Conservation (phyloP, 2,888 invertebrate genomes). For the Ophonus ardosiacus region DNA sequence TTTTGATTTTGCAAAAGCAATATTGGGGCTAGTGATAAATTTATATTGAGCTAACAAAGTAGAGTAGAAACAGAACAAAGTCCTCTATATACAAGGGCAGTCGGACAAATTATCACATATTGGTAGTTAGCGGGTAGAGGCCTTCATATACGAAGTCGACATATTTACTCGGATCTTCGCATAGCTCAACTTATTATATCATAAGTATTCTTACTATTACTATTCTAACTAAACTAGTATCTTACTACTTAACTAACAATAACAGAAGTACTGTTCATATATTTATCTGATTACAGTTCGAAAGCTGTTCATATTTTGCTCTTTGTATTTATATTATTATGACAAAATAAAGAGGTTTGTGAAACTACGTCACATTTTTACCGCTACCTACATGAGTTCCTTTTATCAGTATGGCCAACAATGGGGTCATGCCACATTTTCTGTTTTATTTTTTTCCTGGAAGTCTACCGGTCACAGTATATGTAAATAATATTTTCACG, state of each 20-base stretch:
- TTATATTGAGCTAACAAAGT: slow-evolving; percentile 51
- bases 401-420: not conserved
- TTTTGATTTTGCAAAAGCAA: slow-evolving; percentile 59
- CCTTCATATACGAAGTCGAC: slow-evolving; percentile 56
- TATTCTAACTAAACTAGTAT: slow-evolving; percentile 42
- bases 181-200: slow-evolving; percentile 63
- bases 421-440: too few relatives aligned
- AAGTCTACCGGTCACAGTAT: too few relatives aligned
- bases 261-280: slow-evolving; percentile 57
- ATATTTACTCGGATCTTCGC: slow-evolving; percentile 58
- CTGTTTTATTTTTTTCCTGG: too few relatives aligned
- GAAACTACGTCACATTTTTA: slow-evolving; percentile 34
- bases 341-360: slow-evolving; percentile 60
- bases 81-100: slow-evolving; percentile 62
- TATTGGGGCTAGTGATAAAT: slow-evolving; percentile 61
- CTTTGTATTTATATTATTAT: slow-evolving; percentile 62
- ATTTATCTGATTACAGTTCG: slow-evolving; percentile 54
- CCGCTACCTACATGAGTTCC: not conserved
- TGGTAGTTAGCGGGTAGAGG: slow-evolving; percentile 48
- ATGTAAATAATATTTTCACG: too few relatives aligned
- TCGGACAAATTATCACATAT: slow-evolving; percentile 53
- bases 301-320: slow-evolving; percentile 63
- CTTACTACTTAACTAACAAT: slow-evolving; percentile 57
- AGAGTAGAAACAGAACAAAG: slow-evolving; percentile 25
- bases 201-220: slow-evolving; percentile 58